Percentiles rank a stretch among this genome's conserved stretches.
Conservation (phyloP, 1,140 invertebrate species). For the Lerema accius region DNA sequence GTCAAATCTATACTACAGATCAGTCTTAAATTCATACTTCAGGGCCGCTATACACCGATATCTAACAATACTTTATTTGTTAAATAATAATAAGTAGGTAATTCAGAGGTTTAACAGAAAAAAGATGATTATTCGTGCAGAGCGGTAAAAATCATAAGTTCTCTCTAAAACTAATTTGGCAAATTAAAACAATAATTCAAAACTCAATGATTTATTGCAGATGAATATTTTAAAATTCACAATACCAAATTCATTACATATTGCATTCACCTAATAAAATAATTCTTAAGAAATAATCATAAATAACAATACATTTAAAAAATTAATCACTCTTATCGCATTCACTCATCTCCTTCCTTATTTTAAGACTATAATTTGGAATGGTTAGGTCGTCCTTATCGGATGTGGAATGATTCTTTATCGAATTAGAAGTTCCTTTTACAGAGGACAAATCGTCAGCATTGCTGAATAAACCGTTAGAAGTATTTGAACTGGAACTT, state of each 20-base stretch:
- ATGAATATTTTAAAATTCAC: constrained; percentile 38
- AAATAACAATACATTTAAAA: constrained; percentile 38
- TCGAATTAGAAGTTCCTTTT: constrained; percentile 75
- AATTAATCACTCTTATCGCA: constrained; percentile 69
- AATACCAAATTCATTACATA: constrained; percentile 35
- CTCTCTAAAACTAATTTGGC: too few relatives aligned
- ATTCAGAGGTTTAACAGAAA: too few relatives aligned
- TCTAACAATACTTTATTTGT: too few relatives aligned
- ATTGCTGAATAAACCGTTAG: constrained; percentile 77
- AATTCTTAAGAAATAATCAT: constrained; percentile 28
- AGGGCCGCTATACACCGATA: too few relatives aligned
- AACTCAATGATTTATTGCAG: constrained; percentile 41
- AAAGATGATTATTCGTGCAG: too few relatives aligned
- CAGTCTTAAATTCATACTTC: too few relatives aligned
- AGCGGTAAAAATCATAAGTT: too few relatives aligned
- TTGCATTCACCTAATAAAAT: constrained; percentile 38
- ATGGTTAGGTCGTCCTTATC: constrained; percentile 77
- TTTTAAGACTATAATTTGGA: constrained; percentile 77
- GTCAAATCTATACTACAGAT: too few relatives aligned
- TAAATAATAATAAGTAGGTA: too few relatives aligned
- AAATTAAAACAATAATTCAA: background rate
- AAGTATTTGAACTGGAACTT: constrained; percentile 70
- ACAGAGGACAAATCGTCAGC: constrained; percentile 82
- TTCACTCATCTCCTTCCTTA: constrained; percentile 63
- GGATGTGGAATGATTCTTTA: constrained; percentile 72